Conservation (phyloP, 2,113 vertebrate species). For the Psilopogon haemacephalus region DNA sequence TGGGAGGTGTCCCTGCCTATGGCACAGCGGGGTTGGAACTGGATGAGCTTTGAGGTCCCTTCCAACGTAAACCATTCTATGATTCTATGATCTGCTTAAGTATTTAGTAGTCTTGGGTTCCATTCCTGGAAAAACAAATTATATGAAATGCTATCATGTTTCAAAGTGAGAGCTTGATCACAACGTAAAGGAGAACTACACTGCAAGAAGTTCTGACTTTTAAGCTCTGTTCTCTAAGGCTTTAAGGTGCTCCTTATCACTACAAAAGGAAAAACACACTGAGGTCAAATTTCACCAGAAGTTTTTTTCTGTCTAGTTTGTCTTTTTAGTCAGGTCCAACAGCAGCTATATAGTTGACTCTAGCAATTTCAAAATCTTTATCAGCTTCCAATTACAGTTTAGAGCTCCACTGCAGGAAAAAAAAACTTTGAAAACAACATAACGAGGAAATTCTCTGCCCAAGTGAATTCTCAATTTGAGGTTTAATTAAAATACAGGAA, state of each 20-base stretch:
- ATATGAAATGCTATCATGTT: background rate
- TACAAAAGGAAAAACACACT: background rate
- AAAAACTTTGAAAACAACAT: constrained; percentile 9
- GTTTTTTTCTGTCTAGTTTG: background rate
- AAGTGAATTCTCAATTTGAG: background rate
- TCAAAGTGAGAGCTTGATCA: background rate
- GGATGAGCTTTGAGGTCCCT: too few relatives aligned
- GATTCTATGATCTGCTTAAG: background rate
- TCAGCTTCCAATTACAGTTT: background rate
- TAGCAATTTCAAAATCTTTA: constrained; percentile 13
- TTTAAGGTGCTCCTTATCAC: background rate
- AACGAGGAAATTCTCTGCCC: constrained; percentile 9
- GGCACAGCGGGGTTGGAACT: too few relatives aligned
- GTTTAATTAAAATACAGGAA: constrained; percentile 50
- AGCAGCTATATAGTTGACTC: background rate
- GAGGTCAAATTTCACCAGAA: background rate
- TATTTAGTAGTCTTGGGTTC: background rate
- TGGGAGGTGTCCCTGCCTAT: too few relatives aligned
- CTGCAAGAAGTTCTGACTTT: background rate
- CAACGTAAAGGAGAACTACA: background rate
- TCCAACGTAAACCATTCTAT: too few relatives aligned
- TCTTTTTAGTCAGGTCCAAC: background rate
- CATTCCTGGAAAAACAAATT: background rate
- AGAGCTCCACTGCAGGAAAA: background rate
- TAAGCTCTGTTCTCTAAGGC: background rate